phyloP scores from a whole-genome alignment of 2,113 vertebrate species.

The Pseudorasbora parva region DNA sequence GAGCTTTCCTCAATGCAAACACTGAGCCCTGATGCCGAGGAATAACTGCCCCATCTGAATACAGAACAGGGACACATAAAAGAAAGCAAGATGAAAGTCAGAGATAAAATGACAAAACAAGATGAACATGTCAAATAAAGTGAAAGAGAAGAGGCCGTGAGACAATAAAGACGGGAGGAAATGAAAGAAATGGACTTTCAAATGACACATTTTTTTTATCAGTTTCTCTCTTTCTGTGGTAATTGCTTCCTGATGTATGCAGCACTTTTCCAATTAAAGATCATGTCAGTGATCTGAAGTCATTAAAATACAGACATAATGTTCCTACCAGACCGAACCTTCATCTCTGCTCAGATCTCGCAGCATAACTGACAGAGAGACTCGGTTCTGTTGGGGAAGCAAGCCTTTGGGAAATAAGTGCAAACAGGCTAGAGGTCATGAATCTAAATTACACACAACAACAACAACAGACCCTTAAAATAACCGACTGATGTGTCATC shows the following conservation, averaged over 20 bases:
- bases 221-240: neutral
- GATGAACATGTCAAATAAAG: slow-evolving; percentile 30
- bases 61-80: slow-evolving; percentile 15
- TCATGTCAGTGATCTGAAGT: slow-evolving; percentile 44
- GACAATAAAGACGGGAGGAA: neutral
- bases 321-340: neutral
- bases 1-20: neutral
- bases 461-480: slow-evolving; percentile 11
- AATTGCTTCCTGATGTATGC: slow-evolving; percentile 42
- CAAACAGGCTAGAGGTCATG: slow-evolving; percentile 22
- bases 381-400: neutral
- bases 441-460: slow-evolving; percentile 28
- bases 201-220: slow-evolving; percentile 4
- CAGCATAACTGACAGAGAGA: neutral
- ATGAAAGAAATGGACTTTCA: slow-evolving; percentile 22
- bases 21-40: neutral
- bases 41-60: slow-evolving; percentile 12
- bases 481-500: slow-evolving; percentile 20
- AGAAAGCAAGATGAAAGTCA: slow-evolving; percentile 27
- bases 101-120: slow-evolving; percentile 8
- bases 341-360: slow-evolving; percentile 8
- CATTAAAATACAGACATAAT: slow-evolving; percentile 44
- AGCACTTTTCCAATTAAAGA: slow-evolving; percentile 54
- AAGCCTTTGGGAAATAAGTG: slow-evolving; percentile 23
- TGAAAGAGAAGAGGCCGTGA: neutral